A percentile compares a stretch with the other conserved stretches of the same genome.
Evolutionary conservation across 2,888 invertebrate species (phyloP).

Genomic region (Melanargia galathea): DNA sequence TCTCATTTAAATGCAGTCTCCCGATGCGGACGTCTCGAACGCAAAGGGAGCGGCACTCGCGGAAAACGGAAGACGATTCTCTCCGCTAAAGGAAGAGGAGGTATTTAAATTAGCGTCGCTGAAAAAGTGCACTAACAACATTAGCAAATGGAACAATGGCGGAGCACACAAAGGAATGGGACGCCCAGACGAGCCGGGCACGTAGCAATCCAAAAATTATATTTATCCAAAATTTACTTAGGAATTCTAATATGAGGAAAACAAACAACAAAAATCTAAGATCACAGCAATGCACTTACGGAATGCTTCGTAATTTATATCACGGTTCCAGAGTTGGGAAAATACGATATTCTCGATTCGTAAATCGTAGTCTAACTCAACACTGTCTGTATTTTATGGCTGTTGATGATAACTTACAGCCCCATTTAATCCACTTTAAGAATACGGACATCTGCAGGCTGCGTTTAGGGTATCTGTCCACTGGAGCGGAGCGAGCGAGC

Average conservation of each 20-base stretch:
- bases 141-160: constrained; percentile 78
- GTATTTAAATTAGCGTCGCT: constrained; percentile 81
- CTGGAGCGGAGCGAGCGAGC: no score
- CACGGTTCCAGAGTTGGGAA: constrained; percentile 39
- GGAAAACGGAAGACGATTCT: constrained; percentile 80
- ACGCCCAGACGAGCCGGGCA: constrained; percentile 59
- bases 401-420: constrained; percentile 49
- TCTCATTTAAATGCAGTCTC: constrained; percentile 82
- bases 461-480: no score
- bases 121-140: constrained; percentile 82
- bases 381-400: constrained; percentile 48
- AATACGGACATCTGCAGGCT: constrained; percentile 42
- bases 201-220: constrained; percentile 33
- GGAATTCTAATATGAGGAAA: background rate
- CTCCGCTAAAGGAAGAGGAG: constrained; percentile 78
- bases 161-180: constrained; percentile 68
- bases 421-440: constrained; percentile 48
- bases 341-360: constrained; percentile 42
- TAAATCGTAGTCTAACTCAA: constrained; percentile 47
- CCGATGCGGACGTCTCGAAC: constrained; percentile 75
- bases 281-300: constrained; percentile 41
- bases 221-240: background rate
- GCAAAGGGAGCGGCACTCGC: constrained; percentile 75
- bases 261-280: constrained; percentile 31
- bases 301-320: constrained; percentile 40